A percentile compares a stretch with the other conserved stretches of the same genome.
Conservation (phyloP, 1,140 invertebrate species). For the Episyrphus balteatus region DNA sequence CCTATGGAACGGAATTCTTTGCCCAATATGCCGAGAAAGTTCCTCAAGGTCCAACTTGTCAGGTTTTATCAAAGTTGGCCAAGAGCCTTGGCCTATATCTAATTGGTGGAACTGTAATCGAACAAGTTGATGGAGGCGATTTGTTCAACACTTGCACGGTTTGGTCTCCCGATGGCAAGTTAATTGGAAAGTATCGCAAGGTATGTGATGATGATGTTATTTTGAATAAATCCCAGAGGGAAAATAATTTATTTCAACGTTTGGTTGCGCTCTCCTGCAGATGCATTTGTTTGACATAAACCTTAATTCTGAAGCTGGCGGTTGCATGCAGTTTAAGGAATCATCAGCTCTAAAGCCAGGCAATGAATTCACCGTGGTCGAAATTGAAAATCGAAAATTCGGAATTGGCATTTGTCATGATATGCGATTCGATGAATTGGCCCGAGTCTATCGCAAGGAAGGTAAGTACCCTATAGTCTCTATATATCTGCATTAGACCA, state of each 20-base stretch:
- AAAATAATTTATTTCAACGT: neutral
- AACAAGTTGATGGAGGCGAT: conserved; percentile 43
- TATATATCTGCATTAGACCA: neutral
- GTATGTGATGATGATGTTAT: conserved; percentile 11
- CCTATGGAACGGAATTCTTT: conserved; percentile 70
- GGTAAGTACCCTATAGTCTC: conserved; percentile 8
- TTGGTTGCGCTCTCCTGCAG: conserved; percentile 5
- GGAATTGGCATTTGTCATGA: conserved; percentile 93
- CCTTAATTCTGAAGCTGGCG: conserved; percentile 50
- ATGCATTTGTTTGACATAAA: conserved; percentile 93
- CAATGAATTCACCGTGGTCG: conserved; percentile 59
- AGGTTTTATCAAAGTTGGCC: conserved; percentile 58
- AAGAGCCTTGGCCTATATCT: conserved; percentile 68
- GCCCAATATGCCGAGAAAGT: conserved; percentile 74
- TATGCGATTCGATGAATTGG: conserved; percentile 81
- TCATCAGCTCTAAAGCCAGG: conserved; percentile 71
- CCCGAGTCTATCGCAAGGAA: conserved; percentile 62
- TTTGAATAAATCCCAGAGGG: neutral
- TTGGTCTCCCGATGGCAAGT: conserved; percentile 65
- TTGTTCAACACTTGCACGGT: conserved; percentile 87
- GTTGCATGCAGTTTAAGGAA: conserved; percentile 84
- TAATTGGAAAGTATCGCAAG: conserved; percentile 67
- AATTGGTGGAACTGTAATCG: conserved; percentile 84
- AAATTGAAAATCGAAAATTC: conserved; percentile 58
- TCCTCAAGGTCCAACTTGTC: conserved; percentile 60